Evolutionary conservation across 2,113 vertebrate species (phyloP), one percentile per base, ranked within the genome.

Genomic region (Phalacrocorax pelagicus): DNA sequence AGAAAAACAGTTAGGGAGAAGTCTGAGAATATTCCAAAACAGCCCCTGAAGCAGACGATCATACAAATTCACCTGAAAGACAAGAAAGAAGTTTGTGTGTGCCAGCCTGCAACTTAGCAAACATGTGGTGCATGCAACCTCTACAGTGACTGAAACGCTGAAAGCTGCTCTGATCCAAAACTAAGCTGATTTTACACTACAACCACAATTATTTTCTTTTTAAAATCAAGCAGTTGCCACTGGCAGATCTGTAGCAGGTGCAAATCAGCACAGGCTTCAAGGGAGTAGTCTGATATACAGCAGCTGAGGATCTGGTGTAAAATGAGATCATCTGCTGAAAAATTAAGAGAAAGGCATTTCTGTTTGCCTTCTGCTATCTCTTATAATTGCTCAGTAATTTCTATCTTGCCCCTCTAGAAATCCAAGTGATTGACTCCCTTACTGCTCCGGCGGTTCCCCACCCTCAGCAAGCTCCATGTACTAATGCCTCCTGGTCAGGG

Each of bases 81-180:
- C 51, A 72, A 82, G 66, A 58, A 95, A 61, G 36, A 81, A 84
- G 17, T 49, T 51, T 10, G 15, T 44, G 49, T 80, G 63, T 83
- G 93, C 93, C 87, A 95, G 92, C 81, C 88, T 86, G 61, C 93
- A 87, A 84, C 79, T 92, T 85, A 42, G 47, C 82, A 86, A 57
- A 71, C 66, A 94, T 85, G 66, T 92, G 89, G 82, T 78, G 55
- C n/a, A 74, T 92, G 71, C 66, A 95, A 81, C 67, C 88, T 95
- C 51, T 75, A 69, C 94, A 96, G 94, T 73, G 93, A 91, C 61
- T 97, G 91, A 95, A 91, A 92, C 42, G 96, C 86, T 97, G 93
- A 96, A 97, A 96, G 97, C 93, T 97, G 95, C 94, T 44, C 87
- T 97, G 97, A 96, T 95, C 91, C 85, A 97, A 96, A 97, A 97